Percentiles rank a stretch among this genome's conserved stretches.
Conservation (phyloP, 1,140 invertebrate genomes). For the Tyrophagus putrescentiae region DNA sequence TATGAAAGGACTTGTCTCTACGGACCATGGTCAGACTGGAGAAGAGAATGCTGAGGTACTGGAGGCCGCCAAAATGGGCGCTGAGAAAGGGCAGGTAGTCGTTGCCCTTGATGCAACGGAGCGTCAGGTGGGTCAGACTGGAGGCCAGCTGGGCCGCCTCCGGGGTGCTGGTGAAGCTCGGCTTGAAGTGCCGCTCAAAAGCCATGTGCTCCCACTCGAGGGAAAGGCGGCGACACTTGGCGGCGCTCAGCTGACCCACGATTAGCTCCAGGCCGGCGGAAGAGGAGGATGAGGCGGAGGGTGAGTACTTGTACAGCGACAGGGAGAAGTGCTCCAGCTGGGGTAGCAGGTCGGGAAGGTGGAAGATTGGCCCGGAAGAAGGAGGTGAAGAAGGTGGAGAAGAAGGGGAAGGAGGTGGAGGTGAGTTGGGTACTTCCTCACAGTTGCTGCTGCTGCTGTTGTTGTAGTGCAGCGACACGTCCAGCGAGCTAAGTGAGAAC, state of each 20-base stretch:
- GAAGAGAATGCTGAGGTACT: background rate
- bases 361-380: background rate
- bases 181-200: background rate
- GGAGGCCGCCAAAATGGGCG: background rate
- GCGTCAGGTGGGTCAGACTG: background rate
- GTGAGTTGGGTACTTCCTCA: no score
- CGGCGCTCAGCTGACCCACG: background rate
- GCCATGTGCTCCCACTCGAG: background rate
- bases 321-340: conserved; percentile 1
- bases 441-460: no score
- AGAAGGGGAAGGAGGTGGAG: no score
- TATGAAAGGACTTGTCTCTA: background rate
- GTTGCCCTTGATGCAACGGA: background rate
- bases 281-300: no score
- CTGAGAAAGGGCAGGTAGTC: background rate
- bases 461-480: background rate
- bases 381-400: no score
- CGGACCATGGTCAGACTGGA: conserved; percentile 7
- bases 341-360: background rate
- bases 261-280: background rate
- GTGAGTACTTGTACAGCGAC: background rate
- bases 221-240: background rate
- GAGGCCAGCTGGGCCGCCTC: background rate
- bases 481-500: background rate
- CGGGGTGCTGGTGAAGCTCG: background rate